Evolutionary conservation across 1,140 invertebrate species (phyloP).

Genomic region (Musca domestica): DNA sequence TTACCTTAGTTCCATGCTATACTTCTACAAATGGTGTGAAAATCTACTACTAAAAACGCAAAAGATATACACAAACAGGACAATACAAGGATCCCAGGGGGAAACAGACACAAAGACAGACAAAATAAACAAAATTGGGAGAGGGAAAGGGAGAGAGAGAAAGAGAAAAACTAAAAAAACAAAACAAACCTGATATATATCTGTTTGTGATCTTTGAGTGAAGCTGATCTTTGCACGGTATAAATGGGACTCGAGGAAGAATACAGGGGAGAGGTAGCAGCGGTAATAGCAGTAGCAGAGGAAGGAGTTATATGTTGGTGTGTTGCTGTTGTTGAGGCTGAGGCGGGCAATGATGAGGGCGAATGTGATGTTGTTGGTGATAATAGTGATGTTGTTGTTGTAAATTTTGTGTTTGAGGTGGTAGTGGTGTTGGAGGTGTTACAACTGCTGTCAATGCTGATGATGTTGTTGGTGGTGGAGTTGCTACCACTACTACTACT

Average conservation of each 20-base stretch:
- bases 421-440: slow-evolving; percentile 22
- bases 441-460: slow-evolving; percentile 33
- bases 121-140: slow-evolving; percentile 1
- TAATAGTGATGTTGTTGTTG: slow-evolving; percentile 37
- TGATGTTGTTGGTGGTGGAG: slow-evolving; percentile 31
- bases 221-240: slow-evolving; percentile 55
- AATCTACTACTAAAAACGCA: too few species aligned
- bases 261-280: slow-evolving; percentile 41
- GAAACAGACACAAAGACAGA: not conserved
- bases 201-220: slow-evolving; percentile 53
- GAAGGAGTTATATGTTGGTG: not conserved
- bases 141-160: not conserved
- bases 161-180: slow-evolving; percentile 22
- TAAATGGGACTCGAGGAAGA: slow-evolving; percentile 49
- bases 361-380: slow-evolving; percentile 36
- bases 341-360: slow-evolving; percentile 11
- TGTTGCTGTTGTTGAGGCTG: slow-evolving; percentile 39
- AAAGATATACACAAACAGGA: too few species aligned
- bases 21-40: too few species aligned
- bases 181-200: slow-evolving; percentile 52
- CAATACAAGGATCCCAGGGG: too few species aligned
- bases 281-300: not conserved
- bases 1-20: too few species aligned
- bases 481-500: slow-evolving; percentile 25
- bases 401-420: slow-evolving; percentile 23